Conservation (phyloP, 2,797 vertebrate genomes). For the Echiichthys vipera region DNA sequence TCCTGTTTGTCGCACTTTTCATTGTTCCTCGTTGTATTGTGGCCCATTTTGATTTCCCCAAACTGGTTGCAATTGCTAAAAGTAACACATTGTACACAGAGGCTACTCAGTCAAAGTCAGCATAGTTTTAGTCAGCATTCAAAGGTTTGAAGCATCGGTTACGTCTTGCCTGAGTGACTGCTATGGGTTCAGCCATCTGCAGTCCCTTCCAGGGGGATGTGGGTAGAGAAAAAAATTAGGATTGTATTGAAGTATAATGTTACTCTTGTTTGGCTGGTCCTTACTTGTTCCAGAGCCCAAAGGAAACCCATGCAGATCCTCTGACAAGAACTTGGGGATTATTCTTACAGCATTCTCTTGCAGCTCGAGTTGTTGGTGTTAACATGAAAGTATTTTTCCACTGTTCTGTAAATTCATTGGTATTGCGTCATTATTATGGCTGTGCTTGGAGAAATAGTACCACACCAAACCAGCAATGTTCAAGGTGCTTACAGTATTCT, state of each 20-base stretch:
- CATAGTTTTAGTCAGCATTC: conserved; percentile 15
- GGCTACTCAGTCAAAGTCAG: conserved; percentile 3
- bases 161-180: conserved; percentile 3
- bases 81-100: conserved; percentile 31
- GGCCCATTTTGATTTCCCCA: conserved; percentile 44
- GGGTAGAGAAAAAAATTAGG: background rate
- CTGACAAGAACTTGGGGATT: conserved; percentile 3
- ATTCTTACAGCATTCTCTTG: conserved; percentile 12
- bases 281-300: conserved; percentile 13
- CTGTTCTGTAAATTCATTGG: conserved; percentile 9
- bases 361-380: background rate
- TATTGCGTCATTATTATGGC: background rate
- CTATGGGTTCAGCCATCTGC: conserved; percentile 12
- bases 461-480: background rate
- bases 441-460: background rate
- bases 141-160: conserved; percentile 9
- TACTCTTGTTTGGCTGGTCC: conserved; percentile 24
- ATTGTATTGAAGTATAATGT: conserved; percentile 15
- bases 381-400: conserved; percentile 5
- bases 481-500: background rate
- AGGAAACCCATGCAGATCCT: conserved; percentile 10
- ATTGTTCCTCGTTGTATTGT: conserved; percentile 37
- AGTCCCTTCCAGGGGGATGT: conserved; percentile 33
- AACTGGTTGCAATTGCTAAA: conserved; percentile 35
- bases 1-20: conserved; percentile 25